These are phyloP conservation scores for Myiotriccus ornatus DNA, from an alignment of 2,797 vertebrate species.

Conservation along the genomic window DNA sequence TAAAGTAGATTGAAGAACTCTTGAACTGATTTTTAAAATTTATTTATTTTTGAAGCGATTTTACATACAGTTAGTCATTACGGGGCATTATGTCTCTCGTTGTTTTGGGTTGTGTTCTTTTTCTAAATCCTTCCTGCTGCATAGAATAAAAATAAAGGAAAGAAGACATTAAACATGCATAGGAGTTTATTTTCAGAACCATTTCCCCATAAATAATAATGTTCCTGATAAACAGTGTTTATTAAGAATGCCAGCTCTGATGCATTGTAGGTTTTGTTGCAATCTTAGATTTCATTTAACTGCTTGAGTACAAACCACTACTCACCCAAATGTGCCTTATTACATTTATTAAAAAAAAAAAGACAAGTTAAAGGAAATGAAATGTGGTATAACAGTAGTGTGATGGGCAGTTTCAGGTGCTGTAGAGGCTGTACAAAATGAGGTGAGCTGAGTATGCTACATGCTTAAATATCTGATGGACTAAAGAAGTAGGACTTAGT, in stretches of 20 bases:
- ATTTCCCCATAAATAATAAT: slow-evolving; percentile 25
- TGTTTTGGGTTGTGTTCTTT: slow-evolving; percentile 2
- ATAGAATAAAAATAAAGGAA: slow-evolving; percentile 13
- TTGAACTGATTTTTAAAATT: neutral
- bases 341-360: neutral
- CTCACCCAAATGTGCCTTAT: neutral
- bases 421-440: neutral
- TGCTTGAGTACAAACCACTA: neutral
- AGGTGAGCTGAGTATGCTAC: neutral
- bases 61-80: slow-evolving; percentile 8
- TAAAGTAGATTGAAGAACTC: neutral
- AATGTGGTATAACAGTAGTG: neutral
- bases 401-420: neutral
- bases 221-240: slow-evolving; percentile 24
- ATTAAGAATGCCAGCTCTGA: neutral
- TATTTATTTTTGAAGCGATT: slow-evolving; percentile 8
- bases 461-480: neutral
- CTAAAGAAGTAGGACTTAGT: neutral
- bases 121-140: neutral
- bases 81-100: neutral
- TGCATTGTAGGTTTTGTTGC: neutral
- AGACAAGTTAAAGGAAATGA: neutral
- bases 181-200: slow-evolving; percentile 29
- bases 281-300: slow-evolving; percentile 6
- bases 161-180: neutral